phyloP scores from a whole-genome alignment of 2,113 vertebrate genomes.

The Elanus axillaris region DNA sequence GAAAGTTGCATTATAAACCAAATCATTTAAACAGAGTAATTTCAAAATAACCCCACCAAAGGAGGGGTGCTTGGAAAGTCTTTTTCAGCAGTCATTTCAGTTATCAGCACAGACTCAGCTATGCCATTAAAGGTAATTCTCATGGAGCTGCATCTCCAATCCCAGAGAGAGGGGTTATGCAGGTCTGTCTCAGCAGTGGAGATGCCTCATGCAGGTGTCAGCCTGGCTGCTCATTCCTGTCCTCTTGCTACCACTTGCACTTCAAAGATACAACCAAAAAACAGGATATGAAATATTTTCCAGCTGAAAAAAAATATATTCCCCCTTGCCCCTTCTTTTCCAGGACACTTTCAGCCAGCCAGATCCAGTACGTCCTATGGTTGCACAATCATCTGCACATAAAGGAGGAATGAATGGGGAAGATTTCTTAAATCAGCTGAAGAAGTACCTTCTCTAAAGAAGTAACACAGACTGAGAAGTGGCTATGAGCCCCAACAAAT shows the following conservation, averaged over 20 bases:
- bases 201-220: not conserved
- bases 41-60: not conserved
- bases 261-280: not conserved
- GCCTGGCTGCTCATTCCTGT: not conserved
- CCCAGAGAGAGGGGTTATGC: not conserved
- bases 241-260: not conserved
- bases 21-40: not conserved
- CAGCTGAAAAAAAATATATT: not conserved
- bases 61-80: not conserved
- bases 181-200: not conserved
- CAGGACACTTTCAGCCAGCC: not conserved
- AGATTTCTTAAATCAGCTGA: not conserved
- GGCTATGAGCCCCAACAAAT: not conserved
- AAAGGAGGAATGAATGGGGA: not conserved
- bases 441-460: not conserved
- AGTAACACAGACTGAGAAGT: not conserved
- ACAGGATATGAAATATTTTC: not conserved
- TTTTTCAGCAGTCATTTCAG: not conserved
- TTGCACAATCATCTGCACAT: not conserved
- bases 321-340: fast-evolving
- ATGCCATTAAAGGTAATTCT: not conserved
- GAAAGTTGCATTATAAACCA: not conserved
- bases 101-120: not conserved
- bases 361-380: not conserved
- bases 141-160: not conserved